A percentile compares a stretch with the other conserved stretches of the same genome.
phyloP scores from a whole-genome alignment of 92 coral and sea anemone species.

The Anthopleura xanthogrammica region DNA sequence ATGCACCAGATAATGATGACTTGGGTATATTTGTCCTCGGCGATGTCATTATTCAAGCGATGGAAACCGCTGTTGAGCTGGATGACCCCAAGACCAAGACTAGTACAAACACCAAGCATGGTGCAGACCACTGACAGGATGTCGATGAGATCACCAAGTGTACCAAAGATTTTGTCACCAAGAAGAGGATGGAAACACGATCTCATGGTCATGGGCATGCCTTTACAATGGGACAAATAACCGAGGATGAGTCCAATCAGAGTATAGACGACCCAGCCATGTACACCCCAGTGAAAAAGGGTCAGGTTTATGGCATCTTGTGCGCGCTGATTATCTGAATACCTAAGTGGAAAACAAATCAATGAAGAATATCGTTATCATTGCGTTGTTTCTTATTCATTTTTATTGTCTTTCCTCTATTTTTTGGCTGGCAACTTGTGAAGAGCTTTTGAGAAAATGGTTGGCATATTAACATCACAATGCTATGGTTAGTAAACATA shows the following conservation, averaged over 20 bases:
- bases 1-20: conserved; percentile 84
- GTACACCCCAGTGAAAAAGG: conserved; percentile 92
- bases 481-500: no score
- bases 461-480: no score
- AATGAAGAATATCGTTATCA: no score
- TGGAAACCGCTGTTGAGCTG: conserved; percentile 70
- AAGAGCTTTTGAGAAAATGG: no score
- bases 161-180: conserved; percentile 80
- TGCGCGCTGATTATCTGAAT: no score
- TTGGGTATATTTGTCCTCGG: conserved; percentile 48
- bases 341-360: no score
- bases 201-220: conserved; percentile 89
- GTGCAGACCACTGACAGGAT: conserved; percentile 79
- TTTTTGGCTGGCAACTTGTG: no score
- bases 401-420: no score
- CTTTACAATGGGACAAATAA: conserved; percentile 70
- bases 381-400: no score
- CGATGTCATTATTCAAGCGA: conserved; percentile 62
- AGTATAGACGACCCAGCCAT: conserved; percentile 92
- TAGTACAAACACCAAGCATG: conserved; percentile 94
- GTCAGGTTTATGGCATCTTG: conserved; percentile 32
- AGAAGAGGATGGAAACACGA: conserved; percentile 87
- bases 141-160: conserved; percentile 83
- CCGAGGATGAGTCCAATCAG: conserved; percentile 86
- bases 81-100: conserved; percentile 88